A percentile compares a stretch with the other conserved stretches of the same genome.
Conservation (phyloP, 37 sponge, comb jelly and placozoan genomes). For the Bolinopsis microptera region DNA sequence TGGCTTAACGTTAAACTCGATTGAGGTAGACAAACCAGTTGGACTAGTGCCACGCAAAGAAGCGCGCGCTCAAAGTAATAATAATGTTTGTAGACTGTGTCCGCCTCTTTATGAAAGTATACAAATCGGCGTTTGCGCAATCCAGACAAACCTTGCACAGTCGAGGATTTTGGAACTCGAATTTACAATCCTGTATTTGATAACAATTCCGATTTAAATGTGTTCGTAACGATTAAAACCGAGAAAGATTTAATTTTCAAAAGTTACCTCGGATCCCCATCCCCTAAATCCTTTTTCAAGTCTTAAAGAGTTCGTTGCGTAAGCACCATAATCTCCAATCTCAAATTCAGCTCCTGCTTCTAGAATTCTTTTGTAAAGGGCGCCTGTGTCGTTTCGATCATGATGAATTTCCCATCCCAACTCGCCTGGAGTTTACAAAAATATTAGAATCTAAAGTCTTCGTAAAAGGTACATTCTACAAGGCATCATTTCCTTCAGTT, state of each 20-base stretch:
- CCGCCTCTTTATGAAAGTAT: too few species aligned
- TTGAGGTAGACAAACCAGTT: not conserved
- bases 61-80: not conserved
- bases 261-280: constrained; percentile 68
- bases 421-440: constrained; percentile 19
- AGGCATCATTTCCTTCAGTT: too few species aligned
- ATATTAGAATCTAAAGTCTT: not conserved
- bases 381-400: not conserved
- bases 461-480: too few species aligned
- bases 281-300: constrained; percentile 68
- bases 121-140: not conserved
- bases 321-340: constrained; percentile 66
- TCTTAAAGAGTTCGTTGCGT: constrained; percentile 64
- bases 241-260: too few species aligned
- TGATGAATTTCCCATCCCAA: constrained; percentile 68
- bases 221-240: too few species aligned
- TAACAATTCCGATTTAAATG: too few species aligned
- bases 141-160: not conserved
- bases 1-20: not conserved
- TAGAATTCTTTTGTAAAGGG: constrained; percentile 2
- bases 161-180: too few species aligned
- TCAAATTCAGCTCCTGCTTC: constrained; percentile 54
- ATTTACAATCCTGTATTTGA: too few species aligned
- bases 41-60: not conserved
- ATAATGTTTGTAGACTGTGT: too few species aligned